phyloP scores from a whole-genome alignment of 2,113 vertebrate genomes.

The Nothoprocta pentlandii region DNA sequence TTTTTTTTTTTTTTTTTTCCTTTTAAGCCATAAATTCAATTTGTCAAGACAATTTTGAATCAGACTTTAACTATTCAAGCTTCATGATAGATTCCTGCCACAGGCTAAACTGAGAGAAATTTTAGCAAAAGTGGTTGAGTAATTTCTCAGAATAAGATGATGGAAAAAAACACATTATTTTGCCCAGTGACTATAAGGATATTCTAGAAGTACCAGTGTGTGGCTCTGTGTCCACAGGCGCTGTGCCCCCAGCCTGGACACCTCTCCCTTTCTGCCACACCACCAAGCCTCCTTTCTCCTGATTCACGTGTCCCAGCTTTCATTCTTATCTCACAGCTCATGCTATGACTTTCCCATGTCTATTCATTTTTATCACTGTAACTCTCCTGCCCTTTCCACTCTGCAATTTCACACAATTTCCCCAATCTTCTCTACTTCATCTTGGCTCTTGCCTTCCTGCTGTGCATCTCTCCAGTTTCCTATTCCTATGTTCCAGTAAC shows the following conservation, averaged over 20 bases:
- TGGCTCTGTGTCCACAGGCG: not conserved
- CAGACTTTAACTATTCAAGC: not conserved
- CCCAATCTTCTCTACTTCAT: not conserved
- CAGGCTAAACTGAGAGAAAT: not conserved
- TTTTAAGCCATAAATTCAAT: not conserved
- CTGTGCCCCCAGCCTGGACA: not conserved
- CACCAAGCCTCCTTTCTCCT: not conserved
- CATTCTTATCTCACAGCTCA: not conserved
- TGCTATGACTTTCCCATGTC: not conserved
- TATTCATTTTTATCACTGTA: not conserved
- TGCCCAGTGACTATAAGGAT: not conserved
- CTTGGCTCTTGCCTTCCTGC: not conserved
- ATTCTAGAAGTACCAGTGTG: not conserved
- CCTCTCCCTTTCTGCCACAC: not conserved
- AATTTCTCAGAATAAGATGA: not conserved
- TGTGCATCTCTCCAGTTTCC: not conserved
- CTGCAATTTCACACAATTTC: not conserved
- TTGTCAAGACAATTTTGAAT: not conserved
- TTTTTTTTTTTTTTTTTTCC: not conserved
- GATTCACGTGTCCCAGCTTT: not conserved
- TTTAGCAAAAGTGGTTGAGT: not conserved
- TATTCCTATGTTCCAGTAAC: not conserved
- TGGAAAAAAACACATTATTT: not conserved
- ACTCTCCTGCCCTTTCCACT: not conserved
- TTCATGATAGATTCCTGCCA: too few species aligned